These are phyloP conservation scores for Hylyphantes graminicola DNA, from an alignment of 1,140 invertebrate species.

Conservation along the genomic window DNA sequence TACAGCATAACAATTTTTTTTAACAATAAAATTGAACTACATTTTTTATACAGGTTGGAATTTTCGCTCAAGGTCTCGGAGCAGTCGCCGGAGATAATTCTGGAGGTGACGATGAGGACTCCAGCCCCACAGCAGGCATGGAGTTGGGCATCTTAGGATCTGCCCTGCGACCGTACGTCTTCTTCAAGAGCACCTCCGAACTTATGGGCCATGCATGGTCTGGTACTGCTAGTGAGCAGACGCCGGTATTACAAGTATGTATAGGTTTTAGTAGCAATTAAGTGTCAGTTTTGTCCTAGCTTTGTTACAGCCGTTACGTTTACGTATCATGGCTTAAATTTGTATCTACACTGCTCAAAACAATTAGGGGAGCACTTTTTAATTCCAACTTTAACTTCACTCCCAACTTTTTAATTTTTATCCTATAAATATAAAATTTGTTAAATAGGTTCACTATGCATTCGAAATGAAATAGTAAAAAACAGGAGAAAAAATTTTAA, in stretches of 20 bases:
- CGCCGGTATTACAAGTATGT: conserved; percentile 81
- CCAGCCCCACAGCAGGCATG: conserved; percentile 83
- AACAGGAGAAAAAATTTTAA: no score
- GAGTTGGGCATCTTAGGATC: conserved; percentile 83
- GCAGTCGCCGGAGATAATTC: conserved; percentile 16
- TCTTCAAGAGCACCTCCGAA: conserved; percentile 85
- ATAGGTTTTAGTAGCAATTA: background rate
- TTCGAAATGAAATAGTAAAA: no score
- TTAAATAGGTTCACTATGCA: no score
- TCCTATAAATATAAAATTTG: no score
- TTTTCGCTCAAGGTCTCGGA: conserved; percentile 23
- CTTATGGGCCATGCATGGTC: conserved; percentile 92
- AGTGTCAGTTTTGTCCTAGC: no score
- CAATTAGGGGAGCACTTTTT: no score
- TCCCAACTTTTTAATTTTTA: no score
- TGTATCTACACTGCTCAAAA: no score
- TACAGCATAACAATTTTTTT: no score
- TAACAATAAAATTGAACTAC: background rate
- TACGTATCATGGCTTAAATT: no score
- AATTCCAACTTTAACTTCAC: no score
- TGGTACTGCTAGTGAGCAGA: conserved; percentile 82
- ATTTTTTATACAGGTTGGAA: conserved; percentile 21
- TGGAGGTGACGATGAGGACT: conserved; percentile 62
- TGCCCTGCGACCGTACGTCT: conserved; percentile 82
- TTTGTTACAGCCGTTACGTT: no score